Evolutionary conservation across 2,888 invertebrate species (phyloP).

Genomic region (Ypsolopha sequella): DNA sequence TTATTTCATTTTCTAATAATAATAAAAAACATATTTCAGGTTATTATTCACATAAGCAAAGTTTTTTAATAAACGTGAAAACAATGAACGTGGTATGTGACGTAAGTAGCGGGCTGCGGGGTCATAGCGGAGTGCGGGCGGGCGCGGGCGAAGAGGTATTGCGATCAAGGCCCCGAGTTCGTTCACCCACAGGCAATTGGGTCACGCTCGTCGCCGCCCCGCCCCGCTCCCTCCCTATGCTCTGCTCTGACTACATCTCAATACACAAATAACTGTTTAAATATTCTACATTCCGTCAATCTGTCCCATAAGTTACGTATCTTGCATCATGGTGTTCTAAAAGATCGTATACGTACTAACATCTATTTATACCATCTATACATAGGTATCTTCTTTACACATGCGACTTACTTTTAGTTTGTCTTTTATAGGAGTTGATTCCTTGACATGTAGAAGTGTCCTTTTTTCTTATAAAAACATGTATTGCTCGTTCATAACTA

Average conservation of each 20-base stretch:
- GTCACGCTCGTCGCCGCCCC: slow-evolving; percentile 33
- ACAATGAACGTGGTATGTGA: slow-evolving; percentile 18
- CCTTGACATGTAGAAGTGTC: too few species aligned
- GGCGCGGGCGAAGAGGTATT: slow-evolving; percentile 41
- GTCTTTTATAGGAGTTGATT: too few species aligned
- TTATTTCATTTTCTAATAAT: too few species aligned
- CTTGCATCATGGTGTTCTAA: too few species aligned
- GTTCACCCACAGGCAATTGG: slow-evolving; percentile 62
- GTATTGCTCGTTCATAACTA: too few species aligned
- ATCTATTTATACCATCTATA: too few species aligned
- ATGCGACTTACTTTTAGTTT: too few species aligned
- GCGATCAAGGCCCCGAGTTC: slow-evolving; percentile 69
- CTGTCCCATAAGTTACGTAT: not conserved
- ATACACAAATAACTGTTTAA: slow-evolving; percentile 58
- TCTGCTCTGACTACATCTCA: slow-evolving; percentile 26
- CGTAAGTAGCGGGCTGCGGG: slow-evolving; percentile 22
- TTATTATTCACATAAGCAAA: not conserved
- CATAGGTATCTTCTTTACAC: too few species aligned
- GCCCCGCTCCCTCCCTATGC: slow-evolving; percentile 20
- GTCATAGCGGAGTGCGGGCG: slow-evolving; percentile 13
- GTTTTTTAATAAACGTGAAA: slow-evolving; percentile 1
- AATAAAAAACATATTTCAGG: too few species aligned
- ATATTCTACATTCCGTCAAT: slow-evolving; percentile 10
- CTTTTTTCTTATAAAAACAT: too few species aligned
- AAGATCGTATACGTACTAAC: too few species aligned